These are phyloP conservation scores for Apamea monoglypha DNA, from an alignment of 2,888 invertebrate species.

Conservation along the genomic window DNA sequence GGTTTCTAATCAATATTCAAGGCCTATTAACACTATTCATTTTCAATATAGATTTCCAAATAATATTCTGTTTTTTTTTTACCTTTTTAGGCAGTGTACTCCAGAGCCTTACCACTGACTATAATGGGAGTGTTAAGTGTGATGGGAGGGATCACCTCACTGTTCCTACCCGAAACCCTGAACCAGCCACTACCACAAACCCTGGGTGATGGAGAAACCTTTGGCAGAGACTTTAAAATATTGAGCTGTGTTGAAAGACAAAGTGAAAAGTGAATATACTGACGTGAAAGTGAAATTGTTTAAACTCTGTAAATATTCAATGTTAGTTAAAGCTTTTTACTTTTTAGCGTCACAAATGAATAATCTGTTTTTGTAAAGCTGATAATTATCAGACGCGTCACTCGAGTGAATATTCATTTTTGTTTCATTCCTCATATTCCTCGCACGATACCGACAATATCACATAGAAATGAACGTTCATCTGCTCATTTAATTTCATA, in stretches of 20 bases:
- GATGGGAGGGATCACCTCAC: conserved; percentile 89
- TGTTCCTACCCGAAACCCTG: conserved; percentile 92
- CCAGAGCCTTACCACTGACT: conserved; percentile 90
- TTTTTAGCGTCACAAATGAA: conserved; percentile 12
- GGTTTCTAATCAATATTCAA: not conserved
- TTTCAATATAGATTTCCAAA: not conserved
- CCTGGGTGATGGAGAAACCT: conserved; percentile 91
- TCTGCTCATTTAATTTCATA: not conserved
- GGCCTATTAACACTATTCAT: not conserved
- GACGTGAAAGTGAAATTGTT: not conserved
- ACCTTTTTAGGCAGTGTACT: conserved; percentile 88
- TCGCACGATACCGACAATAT: not conserved
- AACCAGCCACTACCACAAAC: conserved; percentile 92
- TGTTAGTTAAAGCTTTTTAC: not conserved
- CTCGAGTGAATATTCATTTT: not conserved
- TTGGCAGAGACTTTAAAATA: conserved; percentile 90
- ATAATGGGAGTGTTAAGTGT: conserved; percentile 91
- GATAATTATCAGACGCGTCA: not conserved
- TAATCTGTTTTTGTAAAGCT: not conserved
- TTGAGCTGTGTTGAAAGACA: conserved; percentile 87
- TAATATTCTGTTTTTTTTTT: not conserved
- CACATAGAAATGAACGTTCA: too few relatives aligned
- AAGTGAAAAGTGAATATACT: conserved; percentile 44
- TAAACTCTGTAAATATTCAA: not conserved
- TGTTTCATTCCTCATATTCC: not conserved